Evolutionary conservation across 1,140 invertebrate species (phyloP).

Genomic region (Bilobella aurantiaca): DNA sequence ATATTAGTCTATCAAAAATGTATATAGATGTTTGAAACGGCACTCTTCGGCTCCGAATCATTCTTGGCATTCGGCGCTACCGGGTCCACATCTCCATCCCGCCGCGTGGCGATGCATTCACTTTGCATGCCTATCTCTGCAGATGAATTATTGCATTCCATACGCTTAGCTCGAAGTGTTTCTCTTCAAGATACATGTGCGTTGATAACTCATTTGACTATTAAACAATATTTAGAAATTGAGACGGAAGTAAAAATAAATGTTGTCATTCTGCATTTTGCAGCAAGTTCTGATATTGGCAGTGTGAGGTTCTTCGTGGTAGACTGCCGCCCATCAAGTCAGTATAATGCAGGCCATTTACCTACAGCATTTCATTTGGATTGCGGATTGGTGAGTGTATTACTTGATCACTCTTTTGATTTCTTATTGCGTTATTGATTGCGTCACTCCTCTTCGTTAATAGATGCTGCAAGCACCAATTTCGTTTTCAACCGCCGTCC

Average conservation of each 20-base stretch:
- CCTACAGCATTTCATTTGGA: slow-evolving; percentile 96
- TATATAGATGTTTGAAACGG: slow-evolving; percentile 36
- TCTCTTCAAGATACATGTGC: slow-evolving; percentile 28
- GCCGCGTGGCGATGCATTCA: slow-evolving; percentile 50
- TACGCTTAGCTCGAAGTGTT: slow-evolving; percentile 27
- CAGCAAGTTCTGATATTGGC: slow-evolving; percentile 10
- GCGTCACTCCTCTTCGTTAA: background rate
- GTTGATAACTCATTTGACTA: no score
- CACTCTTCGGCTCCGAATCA: slow-evolving; percentile 42
- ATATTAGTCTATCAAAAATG: no score
- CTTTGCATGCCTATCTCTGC: slow-evolving; percentile 88
- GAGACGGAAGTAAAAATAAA: no score
- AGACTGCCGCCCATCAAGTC: slow-evolving; percentile 89
- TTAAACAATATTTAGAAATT: no score
- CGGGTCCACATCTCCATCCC: slow-evolving; percentile 38
- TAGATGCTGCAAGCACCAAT: slow-evolving; percentile 89
- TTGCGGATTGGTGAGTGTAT: slow-evolving; percentile 64
- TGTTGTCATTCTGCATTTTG: background rate
- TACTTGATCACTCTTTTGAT: background rate
- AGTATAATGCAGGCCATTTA: slow-evolving; percentile 92
- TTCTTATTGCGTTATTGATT: background rate
- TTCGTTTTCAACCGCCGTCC: slow-evolving; percentile 86
- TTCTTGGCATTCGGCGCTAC: slow-evolving; percentile 44
- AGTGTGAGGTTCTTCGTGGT: slow-evolving; percentile 87
- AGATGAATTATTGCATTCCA: slow-evolving; percentile 56